These are phyloP conservation scores for Liposcelis brunnea DNA, from an alignment of 2,888 invertebrate species.

Conservation along the genomic window DNA sequence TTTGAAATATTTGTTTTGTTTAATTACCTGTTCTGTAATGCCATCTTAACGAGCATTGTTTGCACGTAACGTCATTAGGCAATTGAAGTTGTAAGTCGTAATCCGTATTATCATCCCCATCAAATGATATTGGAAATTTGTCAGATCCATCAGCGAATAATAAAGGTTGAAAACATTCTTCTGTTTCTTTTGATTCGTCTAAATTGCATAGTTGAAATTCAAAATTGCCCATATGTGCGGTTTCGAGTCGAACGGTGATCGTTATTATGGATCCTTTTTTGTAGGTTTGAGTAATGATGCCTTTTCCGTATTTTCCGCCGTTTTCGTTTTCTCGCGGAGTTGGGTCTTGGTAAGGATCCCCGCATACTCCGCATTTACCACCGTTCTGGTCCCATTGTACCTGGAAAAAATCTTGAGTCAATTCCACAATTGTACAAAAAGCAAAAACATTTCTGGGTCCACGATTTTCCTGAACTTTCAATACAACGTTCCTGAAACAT, in stretches of 20 bases:
- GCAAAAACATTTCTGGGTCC: too few relatives aligned
- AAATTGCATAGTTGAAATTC: conserved; percentile 33
- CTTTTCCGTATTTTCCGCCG: conserved; percentile 26
- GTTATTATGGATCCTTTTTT: conserved; percentile 20
- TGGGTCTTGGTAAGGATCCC: conserved; percentile 29
- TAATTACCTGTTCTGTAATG: background rate
- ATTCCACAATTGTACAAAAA: background rate
- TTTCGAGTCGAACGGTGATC: conserved; percentile 26
- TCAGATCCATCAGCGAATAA: background rate
- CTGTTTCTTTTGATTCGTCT: conserved; percentile 28
- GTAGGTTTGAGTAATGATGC: conserved; percentile 20
- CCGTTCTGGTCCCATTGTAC: conserved; percentile 27
- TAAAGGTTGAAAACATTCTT: conserved; percentile 29
- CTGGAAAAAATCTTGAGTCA: conserved; percentile 20
- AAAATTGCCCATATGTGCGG: conserved; percentile 32
- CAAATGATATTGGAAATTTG: too few relatives aligned
- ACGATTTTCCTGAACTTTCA: background rate
- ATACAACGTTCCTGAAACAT: background rate
- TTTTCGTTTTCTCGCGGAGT: conserved; percentile 34
- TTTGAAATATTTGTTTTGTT: too few relatives aligned
- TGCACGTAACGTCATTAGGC: background rate
- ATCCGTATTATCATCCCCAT: too few relatives aligned
- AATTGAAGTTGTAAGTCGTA: background rate
- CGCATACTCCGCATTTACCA: conserved; percentile 37
- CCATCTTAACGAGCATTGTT: conserved; percentile 1